These are phyloP conservation scores for Sturmia bella DNA, from an alignment of 2,888 invertebrate species.

Conservation along the genomic window DNA sequence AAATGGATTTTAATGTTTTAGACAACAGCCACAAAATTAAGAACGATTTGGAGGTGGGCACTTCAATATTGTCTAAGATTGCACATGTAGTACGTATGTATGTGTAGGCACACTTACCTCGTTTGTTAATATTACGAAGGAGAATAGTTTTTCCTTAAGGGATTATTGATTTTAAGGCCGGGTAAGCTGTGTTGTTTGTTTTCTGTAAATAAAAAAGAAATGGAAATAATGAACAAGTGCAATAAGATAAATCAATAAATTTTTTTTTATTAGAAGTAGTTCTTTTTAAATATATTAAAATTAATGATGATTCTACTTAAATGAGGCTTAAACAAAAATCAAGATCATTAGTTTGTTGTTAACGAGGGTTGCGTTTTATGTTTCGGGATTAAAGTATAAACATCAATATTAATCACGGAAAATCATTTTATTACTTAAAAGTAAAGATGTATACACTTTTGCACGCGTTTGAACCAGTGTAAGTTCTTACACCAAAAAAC, in stretches of 20 bases:
- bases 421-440: too few relatives aligned
- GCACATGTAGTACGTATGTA: too few relatives aligned
- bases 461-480: too few relatives aligned
- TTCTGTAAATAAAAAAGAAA: conserved; percentile 34
- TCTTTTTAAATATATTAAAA: conserved; percentile 43
- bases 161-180: background rate
- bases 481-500: too few relatives aligned
- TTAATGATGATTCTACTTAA: conserved; percentile 40
- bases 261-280: background rate
- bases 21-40: conserved; percentile 20
- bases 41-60: conserved; percentile 50
- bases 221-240: conserved; percentile 31
- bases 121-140: conserved; percentile 38
- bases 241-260: conserved; percentile 29
- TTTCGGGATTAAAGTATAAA: too few relatives aligned
- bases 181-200: background rate
- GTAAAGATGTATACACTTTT: too few relatives aligned
- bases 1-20: conserved; percentile 67
- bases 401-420: too few relatives aligned
- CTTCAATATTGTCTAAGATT: conserved; percentile 53
- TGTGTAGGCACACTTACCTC: too few relatives aligned
- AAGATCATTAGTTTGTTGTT: too few relatives aligned
- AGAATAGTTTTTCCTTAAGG: conserved; percentile 20
- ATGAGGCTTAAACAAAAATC: conserved; percentile 1
- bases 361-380: too few relatives aligned